phyloP scores from a whole-genome alignment of 2,888 invertebrate species.

The Agonopterix subpropinquella region DNA sequence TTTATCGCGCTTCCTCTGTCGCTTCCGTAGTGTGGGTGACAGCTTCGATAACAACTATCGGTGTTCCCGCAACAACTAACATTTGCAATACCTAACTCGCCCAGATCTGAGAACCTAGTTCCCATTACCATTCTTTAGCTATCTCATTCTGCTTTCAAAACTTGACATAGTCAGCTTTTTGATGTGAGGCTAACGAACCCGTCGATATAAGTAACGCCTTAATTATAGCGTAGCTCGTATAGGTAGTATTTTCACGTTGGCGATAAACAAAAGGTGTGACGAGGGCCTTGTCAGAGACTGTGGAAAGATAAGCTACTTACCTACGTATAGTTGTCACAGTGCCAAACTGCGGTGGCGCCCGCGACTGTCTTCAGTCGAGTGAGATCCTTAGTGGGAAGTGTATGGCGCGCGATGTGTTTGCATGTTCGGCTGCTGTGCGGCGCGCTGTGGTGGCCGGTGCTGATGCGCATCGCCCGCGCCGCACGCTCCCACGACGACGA shows the following conservation, averaged over 20 bases:
- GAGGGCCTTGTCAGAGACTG: slow-evolving; percentile 43
- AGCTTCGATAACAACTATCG: slow-evolving; percentile 45
- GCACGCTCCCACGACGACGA: slow-evolving; percentile 62
- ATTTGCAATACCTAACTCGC: not conserved
- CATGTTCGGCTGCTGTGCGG: slow-evolving; percentile 70
- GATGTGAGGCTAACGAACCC: too few species aligned
- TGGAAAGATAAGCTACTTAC: slow-evolving; percentile 53
- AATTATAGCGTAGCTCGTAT: not conserved
- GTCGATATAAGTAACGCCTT: not conserved
- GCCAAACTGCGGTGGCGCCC: slow-evolving; percentile 62
- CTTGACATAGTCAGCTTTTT: too few species aligned
- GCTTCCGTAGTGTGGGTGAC: slow-evolving; percentile 52
- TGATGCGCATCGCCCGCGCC: slow-evolving; percentile 63
- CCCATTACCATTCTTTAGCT: too few species aligned
- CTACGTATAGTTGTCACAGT: slow-evolving; percentile 59
- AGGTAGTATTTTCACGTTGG: slow-evolving; percentile 7
- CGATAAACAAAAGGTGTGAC: slow-evolving; percentile 18
- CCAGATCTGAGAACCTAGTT: not conserved
- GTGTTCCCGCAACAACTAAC: slow-evolving; percentile 14
- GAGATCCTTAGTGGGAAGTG: slow-evolving; percentile 69
- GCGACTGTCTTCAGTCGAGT: slow-evolving; percentile 69
- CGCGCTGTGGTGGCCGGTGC: slow-evolving; percentile 71
- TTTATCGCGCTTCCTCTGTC: slow-evolving; percentile 62
- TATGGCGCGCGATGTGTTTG: slow-evolving; percentile 72
- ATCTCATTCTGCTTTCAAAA: too few species aligned